Percentiles rank a stretch among this genome's conserved stretches.
phyloP scores from a whole-genome alignment of 2,113 vertebrate species.

The Chloropsis hardwickii region DNA sequence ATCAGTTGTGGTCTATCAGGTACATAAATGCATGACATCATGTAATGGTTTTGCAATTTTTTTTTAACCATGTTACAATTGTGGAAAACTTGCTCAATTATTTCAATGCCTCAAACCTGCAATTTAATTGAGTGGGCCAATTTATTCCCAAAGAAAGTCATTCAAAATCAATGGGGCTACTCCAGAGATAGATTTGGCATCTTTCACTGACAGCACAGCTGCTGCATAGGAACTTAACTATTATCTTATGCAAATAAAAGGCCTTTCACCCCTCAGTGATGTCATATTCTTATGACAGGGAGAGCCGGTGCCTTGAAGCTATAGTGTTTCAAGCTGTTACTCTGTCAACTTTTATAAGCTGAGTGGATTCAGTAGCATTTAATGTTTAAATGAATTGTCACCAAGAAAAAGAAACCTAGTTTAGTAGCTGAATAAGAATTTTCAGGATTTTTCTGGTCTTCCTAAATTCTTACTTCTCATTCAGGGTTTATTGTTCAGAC shows the following conservation, averaged over 20 bases:
- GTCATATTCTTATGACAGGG: constrained; percentile 13
- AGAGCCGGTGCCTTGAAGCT: constrained; percentile 27
- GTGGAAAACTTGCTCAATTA: constrained; percentile 32
- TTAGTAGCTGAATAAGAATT: background rate
- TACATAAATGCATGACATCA: background rate
- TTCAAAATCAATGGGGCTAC: constrained; percentile 38
- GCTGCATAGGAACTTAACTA: constrained; percentile 40
- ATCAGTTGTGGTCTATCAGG: background rate
- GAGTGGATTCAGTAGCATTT: background rate
- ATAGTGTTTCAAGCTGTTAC: constrained; percentile 34
- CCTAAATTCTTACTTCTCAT: background rate
- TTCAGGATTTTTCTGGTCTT: background rate
- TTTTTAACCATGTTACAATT: background rate
- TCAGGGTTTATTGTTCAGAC: background rate
- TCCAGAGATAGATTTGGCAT: constrained; percentile 45
- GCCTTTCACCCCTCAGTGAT: constrained; percentile 44
- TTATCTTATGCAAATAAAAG: constrained; percentile 58
- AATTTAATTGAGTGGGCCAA: constrained; percentile 7
- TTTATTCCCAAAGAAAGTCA: constrained; percentile 34
- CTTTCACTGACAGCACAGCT: constrained; percentile 49
- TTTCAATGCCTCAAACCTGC: constrained; percentile 37
- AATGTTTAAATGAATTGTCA: background rate
- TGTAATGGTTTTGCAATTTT: background rate
- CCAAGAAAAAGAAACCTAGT: background rate
- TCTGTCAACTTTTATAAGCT: constrained; percentile 24